phyloP scores from a whole-genome alignment of 2,113 vertebrate species.

The Psittacula cyanocephala region DNA sequence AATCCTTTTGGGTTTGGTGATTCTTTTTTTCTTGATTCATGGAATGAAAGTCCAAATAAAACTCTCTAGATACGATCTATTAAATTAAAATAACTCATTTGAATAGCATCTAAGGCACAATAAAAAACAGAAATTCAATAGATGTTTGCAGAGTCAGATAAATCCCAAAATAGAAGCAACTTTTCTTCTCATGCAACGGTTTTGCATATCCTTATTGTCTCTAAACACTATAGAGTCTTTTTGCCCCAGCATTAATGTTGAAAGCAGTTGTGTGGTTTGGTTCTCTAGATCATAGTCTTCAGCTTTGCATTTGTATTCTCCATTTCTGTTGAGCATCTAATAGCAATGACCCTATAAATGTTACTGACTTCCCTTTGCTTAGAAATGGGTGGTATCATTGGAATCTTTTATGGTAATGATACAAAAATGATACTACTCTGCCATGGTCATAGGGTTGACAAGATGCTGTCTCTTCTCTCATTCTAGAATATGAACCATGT shows the following conservation, averaged over 20 bases:
- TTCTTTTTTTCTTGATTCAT: neutral
- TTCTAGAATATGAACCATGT: neutral
- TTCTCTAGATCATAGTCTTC: neutral
- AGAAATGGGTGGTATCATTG: neutral
- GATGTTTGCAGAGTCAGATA: neutral
- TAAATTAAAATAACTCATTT: slow-evolving; percentile 42
- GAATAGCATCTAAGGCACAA: slow-evolving; percentile 22
- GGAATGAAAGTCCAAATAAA: slow-evolving; percentile 26
- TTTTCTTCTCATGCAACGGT: neutral
- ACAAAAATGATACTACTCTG: neutral
- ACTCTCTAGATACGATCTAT: slow-evolving; percentile 11
- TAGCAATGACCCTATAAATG: neutral
- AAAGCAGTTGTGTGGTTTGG: neutral
- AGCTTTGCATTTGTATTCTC: neutral
- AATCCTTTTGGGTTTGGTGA: neutral
- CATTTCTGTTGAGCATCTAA: neutral
- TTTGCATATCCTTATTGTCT: neutral
- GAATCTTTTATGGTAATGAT: neutral
- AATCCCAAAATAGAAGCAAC: slow-evolving; percentile 2
- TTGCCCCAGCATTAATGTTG: neutral
- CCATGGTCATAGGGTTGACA: neutral
- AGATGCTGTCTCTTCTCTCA: neutral
- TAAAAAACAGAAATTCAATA: neutral
- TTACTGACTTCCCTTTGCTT: neutral
- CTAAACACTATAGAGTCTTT: neutral